Conservation (phyloP, 2,113 vertebrate species). For the Tetrax tetrax region DNA sequence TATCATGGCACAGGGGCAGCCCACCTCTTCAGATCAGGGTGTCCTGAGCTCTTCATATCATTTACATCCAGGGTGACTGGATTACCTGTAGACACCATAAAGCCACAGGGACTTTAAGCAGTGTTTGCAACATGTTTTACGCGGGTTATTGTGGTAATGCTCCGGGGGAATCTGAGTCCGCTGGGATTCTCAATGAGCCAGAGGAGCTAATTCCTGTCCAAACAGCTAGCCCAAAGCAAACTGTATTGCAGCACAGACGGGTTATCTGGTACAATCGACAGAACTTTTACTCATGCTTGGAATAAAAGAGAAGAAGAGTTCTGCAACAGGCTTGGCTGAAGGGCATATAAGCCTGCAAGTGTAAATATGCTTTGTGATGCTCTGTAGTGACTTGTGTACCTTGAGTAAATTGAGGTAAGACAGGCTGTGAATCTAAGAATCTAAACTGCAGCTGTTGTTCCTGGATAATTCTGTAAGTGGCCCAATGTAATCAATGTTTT, state of each 20-base stretch:
- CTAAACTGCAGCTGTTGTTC: not conserved
- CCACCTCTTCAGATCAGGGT: not conserved
- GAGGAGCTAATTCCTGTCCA: not conserved
- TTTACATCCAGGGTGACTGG: not conserved
- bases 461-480: not conserved
- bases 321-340: not conserved
- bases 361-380: not conserved
- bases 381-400: not conserved
- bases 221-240: not conserved
- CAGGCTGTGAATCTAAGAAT: not conserved
- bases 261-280: not conserved
- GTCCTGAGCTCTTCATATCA: not conserved
- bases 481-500: not conserved
- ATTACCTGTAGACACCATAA: not conserved
- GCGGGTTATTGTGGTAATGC: not conserved
- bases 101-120: not conserved
- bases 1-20: not conserved
- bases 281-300: not conserved
- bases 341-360: not conserved
- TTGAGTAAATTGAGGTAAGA: not conserved
- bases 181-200: rapidly evolving
- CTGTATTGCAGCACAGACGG: not conserved
- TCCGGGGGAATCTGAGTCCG: not conserved
- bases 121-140: not conserved
- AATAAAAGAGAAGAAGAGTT: not conserved